phyloP scores from a whole-genome alignment of 2,797 vertebrate species.

The Pampus argenteus region DNA sequence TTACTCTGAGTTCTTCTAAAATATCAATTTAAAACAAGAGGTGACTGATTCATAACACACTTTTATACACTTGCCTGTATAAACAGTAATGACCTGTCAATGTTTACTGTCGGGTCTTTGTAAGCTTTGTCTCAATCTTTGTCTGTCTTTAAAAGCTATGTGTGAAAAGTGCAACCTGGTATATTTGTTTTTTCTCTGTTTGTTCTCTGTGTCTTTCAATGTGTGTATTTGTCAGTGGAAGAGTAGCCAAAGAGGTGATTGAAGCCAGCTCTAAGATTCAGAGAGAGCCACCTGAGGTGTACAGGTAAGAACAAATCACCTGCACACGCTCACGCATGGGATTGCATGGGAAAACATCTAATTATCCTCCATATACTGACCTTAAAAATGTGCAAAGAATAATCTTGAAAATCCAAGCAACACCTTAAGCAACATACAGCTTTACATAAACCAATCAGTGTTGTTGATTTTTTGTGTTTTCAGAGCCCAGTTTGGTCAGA shows the following conservation, averaged over 20 bases:
- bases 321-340: not conserved
- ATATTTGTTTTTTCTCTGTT: too few species aligned
- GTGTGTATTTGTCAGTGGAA: slow-evolving; percentile 84
- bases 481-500: slow-evolving; percentile 93
- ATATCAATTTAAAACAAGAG: not conserved
- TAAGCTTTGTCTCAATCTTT: not conserved
- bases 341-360: not conserved
- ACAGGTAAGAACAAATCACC: slow-evolving; percentile 84
- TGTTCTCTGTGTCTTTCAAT: not conserved
- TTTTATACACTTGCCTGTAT: not conserved
- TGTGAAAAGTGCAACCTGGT: too few species aligned
- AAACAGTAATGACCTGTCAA: not conserved
- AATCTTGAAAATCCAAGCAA: not conserved
- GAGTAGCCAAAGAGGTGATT: slow-evolving; percentile 97
- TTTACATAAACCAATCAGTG: slow-evolving; percentile 2
- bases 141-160: not conserved
- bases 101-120: not conserved
- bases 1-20: not conserved
- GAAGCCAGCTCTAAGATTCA: slow-evolving; percentile 98
- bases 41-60: not conserved
- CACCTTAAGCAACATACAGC: not conserved
- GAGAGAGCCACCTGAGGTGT: slow-evolving; percentile 93
- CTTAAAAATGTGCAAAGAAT: not conserved
- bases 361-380: not conserved
- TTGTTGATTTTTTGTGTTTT: slow-evolving; percentile 55